Base-by-base conservation (phyloP, 1,140 invertebrate species). In the Drosophila bifasciata region DNA sequence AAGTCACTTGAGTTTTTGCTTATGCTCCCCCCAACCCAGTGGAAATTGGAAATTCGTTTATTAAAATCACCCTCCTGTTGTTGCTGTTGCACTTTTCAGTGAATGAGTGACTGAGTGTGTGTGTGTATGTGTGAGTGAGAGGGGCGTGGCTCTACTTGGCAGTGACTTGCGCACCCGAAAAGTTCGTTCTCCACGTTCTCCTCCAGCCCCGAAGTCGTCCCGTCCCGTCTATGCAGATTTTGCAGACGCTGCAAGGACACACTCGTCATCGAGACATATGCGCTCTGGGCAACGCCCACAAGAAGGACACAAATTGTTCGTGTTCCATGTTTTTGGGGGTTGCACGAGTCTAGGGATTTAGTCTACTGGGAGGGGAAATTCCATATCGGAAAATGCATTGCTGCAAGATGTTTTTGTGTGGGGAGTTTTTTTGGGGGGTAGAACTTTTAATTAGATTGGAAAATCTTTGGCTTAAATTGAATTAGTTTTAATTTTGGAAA, bases 201-300 rank as follows among this genome's bases (percentile, higher is more conserved):
- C 81, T 86, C 55, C 61, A 69, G 59, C 19, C 19, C 49, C 67
- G 48, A 60, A 66, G 28, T 2, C 40, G 51, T 21, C 43, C n/a
- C n/a, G n/a, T n/a, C n/a, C n/a, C 8, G 50, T 68, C 80, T 80
- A 86, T 86, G 81, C 81, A 86, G 76, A 86, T 85, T 76, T 85
- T 86, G 81, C 81, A 85, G 81, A 81, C 81, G 77, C 81, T 85
- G 81, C 81, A 85, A 86, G 77, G 76, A 58, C 68, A 57, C 68
- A 58, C 58, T 57, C 53, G 46, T 52, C 57, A 62, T 16, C 7
- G 36, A 19, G 36, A 19, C 41, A 57, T 43, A 41, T 50, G 21
- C 21, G 45, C 71, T 61, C 66, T 51, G 36, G 81, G 81, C 68
- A 80, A 86, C 81, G 81, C 81, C 81, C 81, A 80, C 81, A 69